These are phyloP conservation scores for Chiroxiphia lanceolata DNA, from an alignment of 2,797 vertebrate genomes.

Conservation along the genomic window DNA sequence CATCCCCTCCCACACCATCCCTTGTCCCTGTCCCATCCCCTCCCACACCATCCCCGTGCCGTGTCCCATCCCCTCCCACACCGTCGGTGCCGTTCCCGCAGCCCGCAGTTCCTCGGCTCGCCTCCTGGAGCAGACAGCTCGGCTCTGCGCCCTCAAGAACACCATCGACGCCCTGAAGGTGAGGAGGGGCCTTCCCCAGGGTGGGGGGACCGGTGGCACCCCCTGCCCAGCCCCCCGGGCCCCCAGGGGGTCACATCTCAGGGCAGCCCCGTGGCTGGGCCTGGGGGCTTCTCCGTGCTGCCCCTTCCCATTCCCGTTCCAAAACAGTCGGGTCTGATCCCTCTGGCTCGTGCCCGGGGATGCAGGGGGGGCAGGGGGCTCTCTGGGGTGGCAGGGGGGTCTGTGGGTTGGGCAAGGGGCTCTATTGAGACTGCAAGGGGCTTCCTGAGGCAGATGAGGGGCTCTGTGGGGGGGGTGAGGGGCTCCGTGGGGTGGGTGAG, in stretches of 20 bases:
- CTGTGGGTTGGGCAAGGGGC: too few relatives aligned
- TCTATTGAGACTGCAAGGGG: too few relatives aligned
- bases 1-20: too few relatives aligned
- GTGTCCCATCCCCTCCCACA: too few relatives aligned
- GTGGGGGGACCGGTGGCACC: not conserved
- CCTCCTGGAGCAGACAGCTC: not conserved
- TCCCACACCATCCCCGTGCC: too few relatives aligned
- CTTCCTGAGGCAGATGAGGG: too few relatives aligned
- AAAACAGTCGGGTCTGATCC: not conserved
- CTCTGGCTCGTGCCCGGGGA: not conserved
- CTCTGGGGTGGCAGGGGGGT: not conserved
- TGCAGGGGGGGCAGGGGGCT: not conserved
- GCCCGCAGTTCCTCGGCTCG: not conserved
- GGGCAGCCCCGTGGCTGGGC: too few relatives aligned
- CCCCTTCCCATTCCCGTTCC: not conserved
- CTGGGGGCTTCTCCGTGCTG: not conserved
- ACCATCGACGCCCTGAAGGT: not conserved
- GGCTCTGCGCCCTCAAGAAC: not conserved
- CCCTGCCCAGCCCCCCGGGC: not conserved
- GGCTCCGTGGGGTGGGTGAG: fast-evolving
- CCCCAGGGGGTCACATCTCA: not conserved
- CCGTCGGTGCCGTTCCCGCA: not conserved
- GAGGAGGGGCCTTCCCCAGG: not conserved
- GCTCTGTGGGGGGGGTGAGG: not conserved
- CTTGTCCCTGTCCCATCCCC: too few relatives aligned